Evolutionary conservation across 2,888 invertebrate genomes (phyloP), one percentile per base, ranked within the genome.

Genomic region (Amblyjoppa fuscipennis): DNA sequence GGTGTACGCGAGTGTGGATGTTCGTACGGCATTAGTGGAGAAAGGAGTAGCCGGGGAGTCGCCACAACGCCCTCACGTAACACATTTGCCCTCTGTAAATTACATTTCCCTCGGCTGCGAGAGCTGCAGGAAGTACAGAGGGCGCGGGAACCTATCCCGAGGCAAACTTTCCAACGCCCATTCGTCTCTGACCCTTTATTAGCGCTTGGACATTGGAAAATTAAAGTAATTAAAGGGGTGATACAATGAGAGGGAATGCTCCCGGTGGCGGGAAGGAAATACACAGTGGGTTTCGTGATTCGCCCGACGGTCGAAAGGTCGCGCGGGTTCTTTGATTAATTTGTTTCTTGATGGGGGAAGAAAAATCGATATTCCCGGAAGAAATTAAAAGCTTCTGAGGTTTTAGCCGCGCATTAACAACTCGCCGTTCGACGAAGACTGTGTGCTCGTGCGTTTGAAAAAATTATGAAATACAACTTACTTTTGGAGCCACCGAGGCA

Each of bases 51-150:
- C 41, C 68, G 38, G 34, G 34, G 71, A 84, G 71, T 76, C 71
- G 71, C 73, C 68, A 41, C 74, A 71, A 66, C 84, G 68, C 77
- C 81, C 81, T 76, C 81, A 56, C 81, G 56, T 64, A 77, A 80
- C 80, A 71, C 81, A 83, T 81, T 81, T 71, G 84, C 84, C 84
- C 87, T 85, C 80, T 77, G 73, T 74, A 86, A 84, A 85, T 87
- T 87, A 86, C 79, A 85, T 76, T 85, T 87, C 78, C 81, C 83
- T 86, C 81, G 73, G 73, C 34, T 81, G 68, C 76, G 25, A 73
- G 83, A 81, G 73, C 86, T 73, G 78, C 83, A 78, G 61, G 53
- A 53, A 77, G 70, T 3, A 56, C 49, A 80, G 64, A 59, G 78
- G 68, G 61, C 66, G 53, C 61, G 73, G 77, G 75, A 79, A 71